Base-by-base conservation (phyloP, 2,797 vertebrate species). In the Gallirallus australis region DNA sequence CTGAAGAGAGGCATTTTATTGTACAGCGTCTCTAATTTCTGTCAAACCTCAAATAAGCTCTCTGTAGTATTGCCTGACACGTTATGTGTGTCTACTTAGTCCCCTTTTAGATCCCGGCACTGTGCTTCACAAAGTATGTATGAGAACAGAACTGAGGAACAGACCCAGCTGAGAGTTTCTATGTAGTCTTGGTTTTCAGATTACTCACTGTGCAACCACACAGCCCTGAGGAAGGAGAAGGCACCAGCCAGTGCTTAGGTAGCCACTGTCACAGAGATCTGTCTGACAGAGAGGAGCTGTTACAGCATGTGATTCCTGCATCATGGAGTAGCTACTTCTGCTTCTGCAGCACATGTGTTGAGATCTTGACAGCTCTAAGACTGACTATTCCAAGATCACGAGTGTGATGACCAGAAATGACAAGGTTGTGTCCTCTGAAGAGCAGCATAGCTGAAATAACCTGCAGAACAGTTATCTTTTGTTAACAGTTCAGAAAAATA, bases 11-110 rank as follows among this genome's bases (percentile, higher is more conserved):
- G 13, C 1, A 1, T 48, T 78, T 87, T 77, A 10, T 47, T 63
- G 17, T 70, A 30, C 1, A 12, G 19, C 4, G 23, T 64, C 15
- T 79, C 24, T 27, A 27, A 39, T 25, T 85, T 53, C 42, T 78
- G n/a, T 68, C 33, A 78, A 17, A 48, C 31, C 40, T 73, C 31
- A 77, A 31, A n/a, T 54, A 60, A 77, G 12, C 9, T 68, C 2
- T 48, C 42, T 73, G 59, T 13, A 21, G 5, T 52, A 4, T 69
- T 91, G 42, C 40, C 5, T 71, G 5, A 19, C 35, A 8, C 1
- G 3, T 57, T 68, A 4, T 0, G 0, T 53, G 2, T 9, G 10
- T 64, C 9, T 50, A 2, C n/a, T 70, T 76, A 52, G 39, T 42
- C 53, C 39, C 42, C 82, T 40, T 70, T 63, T 48, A 12, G 23